phyloP scores from a whole-genome alignment of 92 coral and sea anemone genomes.

The Scolanthus callimorphus region DNA sequence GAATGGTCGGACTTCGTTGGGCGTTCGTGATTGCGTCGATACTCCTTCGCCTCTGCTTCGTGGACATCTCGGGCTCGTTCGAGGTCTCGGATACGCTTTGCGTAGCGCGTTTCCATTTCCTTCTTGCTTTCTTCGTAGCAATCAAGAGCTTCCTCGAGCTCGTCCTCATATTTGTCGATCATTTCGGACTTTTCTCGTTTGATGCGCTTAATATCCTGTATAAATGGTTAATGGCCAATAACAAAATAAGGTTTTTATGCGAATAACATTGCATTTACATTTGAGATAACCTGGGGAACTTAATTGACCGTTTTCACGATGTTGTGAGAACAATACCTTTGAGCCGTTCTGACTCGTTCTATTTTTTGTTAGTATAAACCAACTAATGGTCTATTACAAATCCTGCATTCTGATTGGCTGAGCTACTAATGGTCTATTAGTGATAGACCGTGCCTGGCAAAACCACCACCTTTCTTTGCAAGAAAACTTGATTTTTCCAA shows the following conservation, averaged over 20 bases:
- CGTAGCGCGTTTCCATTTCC: conserved; percentile 30
- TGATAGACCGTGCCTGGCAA: no score
- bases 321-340: no score
- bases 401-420: no score
- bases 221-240: neutral
- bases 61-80: conserved; percentile 37
- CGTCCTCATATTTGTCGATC: conserved; percentile 47
- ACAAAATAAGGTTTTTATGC: neutral
- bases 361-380: no score
- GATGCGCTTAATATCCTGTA: conserved; percentile 40
- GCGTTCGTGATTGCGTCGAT: conserved; percentile 9
- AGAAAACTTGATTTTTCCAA: no score
- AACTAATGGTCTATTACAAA: no score
- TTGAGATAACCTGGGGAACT: no score
- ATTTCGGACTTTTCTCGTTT: conserved; percentile 40
- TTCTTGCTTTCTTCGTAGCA: conserved; percentile 42
- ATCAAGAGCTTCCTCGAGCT: conserved; percentile 58
- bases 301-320: no score
- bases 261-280: no score
- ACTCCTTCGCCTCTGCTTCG: conserved; percentile 12
- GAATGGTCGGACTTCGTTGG: neutral
- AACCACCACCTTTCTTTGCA: no score
- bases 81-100: conserved; percentile 53
- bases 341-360: no score
- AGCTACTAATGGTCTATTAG: no score